Base-by-base conservation (phyloP, 2,113 vertebrate genomes). In the Boleophthalmus pectinirostris region DNA sequence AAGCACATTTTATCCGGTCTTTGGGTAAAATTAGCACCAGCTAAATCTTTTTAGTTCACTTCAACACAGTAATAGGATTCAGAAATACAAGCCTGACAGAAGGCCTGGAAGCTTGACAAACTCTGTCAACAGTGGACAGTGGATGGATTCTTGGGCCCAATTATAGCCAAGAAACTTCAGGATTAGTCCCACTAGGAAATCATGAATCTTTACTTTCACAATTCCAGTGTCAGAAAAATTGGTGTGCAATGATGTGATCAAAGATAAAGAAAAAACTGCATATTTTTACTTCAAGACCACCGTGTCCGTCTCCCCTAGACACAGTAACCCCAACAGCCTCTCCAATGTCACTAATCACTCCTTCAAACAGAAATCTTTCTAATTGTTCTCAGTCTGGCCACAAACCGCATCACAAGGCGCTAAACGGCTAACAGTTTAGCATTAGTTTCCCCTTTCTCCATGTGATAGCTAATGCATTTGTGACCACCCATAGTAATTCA, bases 221-320 rank as follows among this genome's bases (percentile, higher is more conserved):
- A 91, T 82, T 69, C 84, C 67, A 49, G 69, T 12, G 65, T 82
- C 90, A 91, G 85, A 87, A 69, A 76, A 74, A 69, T 92, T 83
- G 87, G 82, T 77, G 76, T 80, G 78, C 70, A 63, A 69, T 35
- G 11, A 85, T 85, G 68, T 87, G 91, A 93, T 93, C 89, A 93
- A 93, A 93, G 67, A 73, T 79, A 63, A 58, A 25, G 56, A 58
- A 58, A 80, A 69, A 80, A 79, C 85, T 70, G 80, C 75, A 80
- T 75, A 68, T 76, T 72, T 70, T 72, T 68, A 47, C 75, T 67
- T 64, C 73, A 66, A 74, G 87, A 88, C 82, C 83, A 81, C 85
- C 85, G 12, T 68, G 85, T 60, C 70, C 38, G 57, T 43, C 65
- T 20, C 6, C 21, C 21, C 65, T 7, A 24, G 65, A 66, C 43